Evolutionary conservation across 2,888 invertebrate genomes (phyloP).

Genomic region (Oxytorus armatus): DNA sequence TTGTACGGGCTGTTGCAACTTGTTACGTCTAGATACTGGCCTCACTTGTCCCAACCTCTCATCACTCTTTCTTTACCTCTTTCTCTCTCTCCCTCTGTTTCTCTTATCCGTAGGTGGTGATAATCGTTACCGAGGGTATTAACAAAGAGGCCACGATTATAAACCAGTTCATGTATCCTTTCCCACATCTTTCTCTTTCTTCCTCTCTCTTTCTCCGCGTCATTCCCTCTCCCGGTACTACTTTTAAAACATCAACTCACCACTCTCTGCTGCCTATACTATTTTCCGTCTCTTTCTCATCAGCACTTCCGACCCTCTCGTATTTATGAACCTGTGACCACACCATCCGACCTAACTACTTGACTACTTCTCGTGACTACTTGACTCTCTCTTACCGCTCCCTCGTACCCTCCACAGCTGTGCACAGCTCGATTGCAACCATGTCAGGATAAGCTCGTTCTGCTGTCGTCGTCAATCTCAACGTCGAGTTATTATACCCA

Average conservation of each 20-base stretch:
- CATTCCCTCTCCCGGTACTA: slow-evolving; percentile 58
- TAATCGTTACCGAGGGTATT: slow-evolving; percentile 68
- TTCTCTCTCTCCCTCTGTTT: slow-evolving; percentile 28
- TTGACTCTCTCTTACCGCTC: slow-evolving; percentile 21
- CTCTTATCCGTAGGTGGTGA: slow-evolving; percentile 65
- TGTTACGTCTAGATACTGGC: slow-evolving; percentile 66
- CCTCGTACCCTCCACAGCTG: slow-evolving; percentile 4
- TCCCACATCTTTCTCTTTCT: slow-evolving; percentile 59
- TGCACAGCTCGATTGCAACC: slow-evolving; percentile 18
- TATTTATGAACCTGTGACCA: slow-evolving; percentile 65
- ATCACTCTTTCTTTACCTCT: slow-evolving; percentile 45
- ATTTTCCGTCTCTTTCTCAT: slow-evolving; percentile 49
- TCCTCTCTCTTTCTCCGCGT: slow-evolving; percentile 37
- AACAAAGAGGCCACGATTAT: slow-evolving; percentile 66
- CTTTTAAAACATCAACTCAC: slow-evolving; percentile 71
- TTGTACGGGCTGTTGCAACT: slow-evolving; percentile 64
- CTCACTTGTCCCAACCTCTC: slow-evolving; percentile 53
- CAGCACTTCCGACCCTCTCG: slow-evolving; percentile 62
- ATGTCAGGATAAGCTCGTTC: slow-evolving; percentile 29
- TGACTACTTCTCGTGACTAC: slow-evolving; percentile 60
- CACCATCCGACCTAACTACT: slow-evolving; percentile 54
- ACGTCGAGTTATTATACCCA: slow-evolving; percentile 53
- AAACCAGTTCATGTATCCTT: slow-evolving; percentile 66
- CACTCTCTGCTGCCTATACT: slow-evolving; percentile 37
- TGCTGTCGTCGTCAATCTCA: slow-evolving; percentile 44